phyloP scores from a whole-genome alignment of 2,797 vertebrate species.

The Atherinosoma microstoma region DNA sequence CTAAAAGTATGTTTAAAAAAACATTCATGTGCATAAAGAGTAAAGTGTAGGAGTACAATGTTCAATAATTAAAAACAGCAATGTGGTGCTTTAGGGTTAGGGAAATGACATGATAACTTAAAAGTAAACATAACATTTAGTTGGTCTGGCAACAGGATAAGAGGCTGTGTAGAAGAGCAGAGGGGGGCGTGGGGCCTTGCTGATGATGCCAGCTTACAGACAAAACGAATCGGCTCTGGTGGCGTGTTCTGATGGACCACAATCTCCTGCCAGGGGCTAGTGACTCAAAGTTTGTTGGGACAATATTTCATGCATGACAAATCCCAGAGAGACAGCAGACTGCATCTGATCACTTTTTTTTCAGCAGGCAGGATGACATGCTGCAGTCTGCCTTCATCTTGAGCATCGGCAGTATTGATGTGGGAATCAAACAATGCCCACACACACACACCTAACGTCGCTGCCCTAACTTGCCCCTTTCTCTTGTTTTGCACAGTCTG shows the following conservation, averaged over 20 bases:
- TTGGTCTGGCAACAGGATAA: not conserved
- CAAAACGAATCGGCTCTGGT: not conserved
- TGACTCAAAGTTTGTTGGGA: not conserved
- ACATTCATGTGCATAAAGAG: not conserved
- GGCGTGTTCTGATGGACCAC: not conserved
- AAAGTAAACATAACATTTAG: not conserved
- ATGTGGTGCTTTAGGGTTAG: not conserved
- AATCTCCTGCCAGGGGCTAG: not conserved
- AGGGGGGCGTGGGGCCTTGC: not conserved
- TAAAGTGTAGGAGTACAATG: not conserved
- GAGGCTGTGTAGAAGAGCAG: too few relatives aligned
- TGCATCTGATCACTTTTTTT: not conserved
- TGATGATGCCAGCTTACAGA: not conserved
- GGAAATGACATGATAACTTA: not conserved
- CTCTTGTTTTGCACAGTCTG: constrained; percentile 63
- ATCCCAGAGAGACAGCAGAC: not conserved
- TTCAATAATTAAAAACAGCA: not conserved
- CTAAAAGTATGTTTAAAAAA: not conserved
- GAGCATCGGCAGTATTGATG: constrained; percentile 7
- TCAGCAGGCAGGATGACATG: not conserved
- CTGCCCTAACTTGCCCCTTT: constrained; percentile 76
- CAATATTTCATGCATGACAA: not conserved
- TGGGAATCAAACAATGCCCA: constrained; percentile 55
- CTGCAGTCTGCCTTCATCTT: constrained; percentile 1
- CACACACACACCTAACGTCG: constrained; percentile 50